Evolutionary conservation across 2,113 vertebrate genomes (phyloP).

Genomic region (Corvus hawaiiensis): DNA sequence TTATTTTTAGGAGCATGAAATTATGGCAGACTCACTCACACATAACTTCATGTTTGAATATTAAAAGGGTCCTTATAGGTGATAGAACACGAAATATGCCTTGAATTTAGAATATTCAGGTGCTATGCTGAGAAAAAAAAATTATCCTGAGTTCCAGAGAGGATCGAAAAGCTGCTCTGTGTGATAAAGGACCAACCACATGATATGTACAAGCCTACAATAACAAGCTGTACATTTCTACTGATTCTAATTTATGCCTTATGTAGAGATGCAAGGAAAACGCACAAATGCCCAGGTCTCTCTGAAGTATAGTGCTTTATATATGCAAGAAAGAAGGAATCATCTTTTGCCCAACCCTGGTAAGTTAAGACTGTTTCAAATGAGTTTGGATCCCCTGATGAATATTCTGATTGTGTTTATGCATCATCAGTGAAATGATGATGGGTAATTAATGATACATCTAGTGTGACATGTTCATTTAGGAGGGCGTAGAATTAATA

Average conservation of each 20-base stretch:
- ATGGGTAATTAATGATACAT: not conserved
- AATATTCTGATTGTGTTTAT: not conserved
- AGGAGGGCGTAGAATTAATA: not conserved
- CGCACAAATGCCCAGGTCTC: not conserved
- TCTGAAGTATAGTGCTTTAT: not conserved
- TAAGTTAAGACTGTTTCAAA: not conserved
- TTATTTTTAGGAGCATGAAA: constrained; percentile 17
- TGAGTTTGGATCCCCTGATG: not conserved
- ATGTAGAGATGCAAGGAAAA: not conserved
- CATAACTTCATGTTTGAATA: not conserved
- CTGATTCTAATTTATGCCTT: not conserved
- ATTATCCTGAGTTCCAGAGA: not conserved
- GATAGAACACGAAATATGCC: constrained; percentile 7
- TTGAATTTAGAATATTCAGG: constrained; percentile 37
- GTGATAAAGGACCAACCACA: not conserved
- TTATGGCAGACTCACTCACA: not conserved
- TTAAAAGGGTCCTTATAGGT: not conserved
- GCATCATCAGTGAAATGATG: not conserved
- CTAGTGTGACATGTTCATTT: not conserved
- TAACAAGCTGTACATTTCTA: not conserved
- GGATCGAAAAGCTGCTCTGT: not conserved
- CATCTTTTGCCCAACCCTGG: not conserved
- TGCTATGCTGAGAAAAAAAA: not conserved
- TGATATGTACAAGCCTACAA: not conserved
- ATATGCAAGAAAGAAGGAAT: not conserved